These are phyloP conservation scores for Ciconia nigra DNA, from an alignment of 2,797 vertebrate species.

Conservation along the genomic window DNA sequence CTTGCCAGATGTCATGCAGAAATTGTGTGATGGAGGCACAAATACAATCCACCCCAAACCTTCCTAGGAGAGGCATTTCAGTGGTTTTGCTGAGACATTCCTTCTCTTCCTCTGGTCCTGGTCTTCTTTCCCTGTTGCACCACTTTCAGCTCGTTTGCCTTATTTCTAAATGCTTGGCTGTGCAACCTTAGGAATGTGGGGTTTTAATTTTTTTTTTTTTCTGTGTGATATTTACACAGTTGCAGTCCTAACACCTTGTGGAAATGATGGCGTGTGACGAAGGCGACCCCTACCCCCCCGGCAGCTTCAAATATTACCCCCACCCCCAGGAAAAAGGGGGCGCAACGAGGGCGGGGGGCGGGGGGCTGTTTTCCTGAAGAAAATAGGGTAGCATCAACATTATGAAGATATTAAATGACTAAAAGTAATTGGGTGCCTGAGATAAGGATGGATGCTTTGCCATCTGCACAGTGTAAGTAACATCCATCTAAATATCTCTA, in stretches of 20 bases:
- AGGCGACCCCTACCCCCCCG: too few species aligned
- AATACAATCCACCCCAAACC: neutral
- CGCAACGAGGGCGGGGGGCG: neutral
- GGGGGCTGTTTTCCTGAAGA: neutral
- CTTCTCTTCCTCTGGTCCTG: neutral
- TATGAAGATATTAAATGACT: slow-evolving; percentile 33
- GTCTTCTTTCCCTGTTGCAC: neutral
- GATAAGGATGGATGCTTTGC: slow-evolving; percentile 63
- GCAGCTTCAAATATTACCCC: neutral
- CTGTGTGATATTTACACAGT: neutral
- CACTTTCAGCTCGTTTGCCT: neutral
- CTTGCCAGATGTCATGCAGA: neutral
- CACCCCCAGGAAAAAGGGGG: neutral
- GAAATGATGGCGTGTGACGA: neutral
- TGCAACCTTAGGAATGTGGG: neutral
- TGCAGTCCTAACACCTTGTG: neutral
- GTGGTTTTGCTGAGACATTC: neutral
- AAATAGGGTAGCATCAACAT: neutral
- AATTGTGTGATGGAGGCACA: neutral
- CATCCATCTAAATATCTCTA: slow-evolving; percentile 64
- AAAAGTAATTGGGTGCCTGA: slow-evolving; percentile 53
- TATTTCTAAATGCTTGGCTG: neutral
- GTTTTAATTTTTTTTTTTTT: neutral
- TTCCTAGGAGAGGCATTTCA: neutral
- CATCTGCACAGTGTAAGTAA: slow-evolving; percentile 48